Conservation (phyloP, 2,113 vertebrate species). For the Microtus ochrogaster region DNA sequence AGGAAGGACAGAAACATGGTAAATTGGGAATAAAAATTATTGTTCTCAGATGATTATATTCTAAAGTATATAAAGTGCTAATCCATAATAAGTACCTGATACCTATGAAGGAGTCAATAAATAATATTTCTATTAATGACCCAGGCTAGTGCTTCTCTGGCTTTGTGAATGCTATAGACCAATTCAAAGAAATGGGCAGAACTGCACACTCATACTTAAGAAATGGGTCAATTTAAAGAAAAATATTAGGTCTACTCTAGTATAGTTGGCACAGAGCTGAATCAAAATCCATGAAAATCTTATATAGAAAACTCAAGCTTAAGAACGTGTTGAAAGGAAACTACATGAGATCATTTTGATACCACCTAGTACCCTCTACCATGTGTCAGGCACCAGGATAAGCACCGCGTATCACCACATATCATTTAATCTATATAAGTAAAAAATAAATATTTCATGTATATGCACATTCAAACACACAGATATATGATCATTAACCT, state of each 20-base stretch:
- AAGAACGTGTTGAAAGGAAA: slow-evolving; percentile 12
- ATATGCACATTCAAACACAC: background rate
- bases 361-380: background rate
- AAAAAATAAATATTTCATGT: background rate
- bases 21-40: background rate
- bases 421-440: background rate
- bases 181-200: slow-evolving; percentile 49
- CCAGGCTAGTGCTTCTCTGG: slow-evolving; percentile 11
- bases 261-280: background rate
- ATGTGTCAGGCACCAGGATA: background rate
- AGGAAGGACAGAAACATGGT: background rate
- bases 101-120: slow-evolving; percentile 35
- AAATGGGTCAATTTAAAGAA: slow-evolving; percentile 51
- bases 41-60: slow-evolving; percentile 38
- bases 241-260: slow-evolving; percentile 41
- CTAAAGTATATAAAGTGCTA: slow-evolving; percentile 37
- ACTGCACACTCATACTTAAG: slow-evolving; percentile 9
- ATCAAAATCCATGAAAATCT: slow-evolving; percentile 14
- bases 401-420: background rate
- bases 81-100: slow-evolving; percentile 24
- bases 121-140: slow-evolving; percentile 52
- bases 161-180: slow-evolving; percentile 34
- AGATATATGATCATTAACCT: background rate
- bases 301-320: background rate
- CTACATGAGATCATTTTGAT: background rate